These are phyloP conservation scores for Glossosoma conforme DNA, from an alignment of 1,140 invertebrate species.

Conservation along the genomic window DNA sequence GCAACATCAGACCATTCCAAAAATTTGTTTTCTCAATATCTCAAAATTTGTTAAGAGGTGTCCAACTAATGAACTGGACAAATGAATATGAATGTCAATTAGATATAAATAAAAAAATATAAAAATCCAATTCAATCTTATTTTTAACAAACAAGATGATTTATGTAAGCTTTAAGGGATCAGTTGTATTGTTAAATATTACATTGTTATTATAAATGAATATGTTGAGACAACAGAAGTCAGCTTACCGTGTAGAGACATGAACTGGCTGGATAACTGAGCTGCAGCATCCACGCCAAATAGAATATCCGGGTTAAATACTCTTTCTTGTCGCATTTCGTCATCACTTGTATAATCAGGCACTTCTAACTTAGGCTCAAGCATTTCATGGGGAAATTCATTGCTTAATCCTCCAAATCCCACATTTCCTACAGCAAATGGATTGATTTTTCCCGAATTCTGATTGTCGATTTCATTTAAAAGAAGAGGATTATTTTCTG, in stretches of 20 bases:
- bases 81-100: no score
- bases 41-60: no score
- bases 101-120: no score
- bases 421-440: conserved; percentile 28
- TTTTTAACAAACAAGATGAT: no score
- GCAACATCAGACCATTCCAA: no score
- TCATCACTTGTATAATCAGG: conserved; percentile 32
- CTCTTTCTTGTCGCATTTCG: conserved; percentile 26
- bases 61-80: no score
- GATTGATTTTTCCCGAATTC: conserved; percentile 27
- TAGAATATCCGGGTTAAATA: conserved; percentile 25
- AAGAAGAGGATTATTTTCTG: conserved; percentile 22
- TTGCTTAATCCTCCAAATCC: conserved; percentile 14
- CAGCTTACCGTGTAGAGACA: conserved; percentile 23
- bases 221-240: no score
- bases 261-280: conserved; percentile 22
- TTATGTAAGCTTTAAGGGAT: not conserved
- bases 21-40: no score
- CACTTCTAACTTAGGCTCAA: conserved; percentile 31
- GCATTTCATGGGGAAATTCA: conserved; percentile 29
- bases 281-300: conserved; percentile 18
- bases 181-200: not conserved
- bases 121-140: no score
- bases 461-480: conserved; percentile 24
- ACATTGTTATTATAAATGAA: not conserved